Evolutionary conservation across 37 sponge, comb jelly and placozoan species (phyloP).

Genomic region (Petrosia ficiformis): DNA sequence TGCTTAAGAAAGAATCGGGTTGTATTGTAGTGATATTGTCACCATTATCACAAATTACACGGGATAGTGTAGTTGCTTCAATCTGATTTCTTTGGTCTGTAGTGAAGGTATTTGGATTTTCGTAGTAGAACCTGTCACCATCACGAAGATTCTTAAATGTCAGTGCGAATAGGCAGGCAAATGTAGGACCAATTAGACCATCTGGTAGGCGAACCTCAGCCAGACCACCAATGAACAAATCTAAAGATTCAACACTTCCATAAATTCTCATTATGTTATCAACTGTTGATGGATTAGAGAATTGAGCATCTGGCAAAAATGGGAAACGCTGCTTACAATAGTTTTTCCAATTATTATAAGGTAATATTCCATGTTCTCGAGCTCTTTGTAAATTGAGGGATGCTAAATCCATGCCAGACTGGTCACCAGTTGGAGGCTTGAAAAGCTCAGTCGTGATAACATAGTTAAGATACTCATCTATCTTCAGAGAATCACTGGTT

Average conservation of each 20-base stretch:
- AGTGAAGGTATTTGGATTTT: no score
- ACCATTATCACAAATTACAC: no score
- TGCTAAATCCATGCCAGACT: conserved; percentile 68
- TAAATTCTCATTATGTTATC: conserved; percentile 12
- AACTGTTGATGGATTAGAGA: neutral
- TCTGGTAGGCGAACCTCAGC: conserved; percentile 64
- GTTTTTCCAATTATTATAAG: conserved; percentile 62
- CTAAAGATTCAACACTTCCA: conserved; percentile 65
- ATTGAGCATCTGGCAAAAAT: neutral
- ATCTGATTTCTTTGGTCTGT: no score
- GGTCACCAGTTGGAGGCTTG: conserved; percentile 17
- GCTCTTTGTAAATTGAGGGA: conserved; percentile 87
- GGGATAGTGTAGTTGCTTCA: no score
- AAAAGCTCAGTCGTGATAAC: conserved; percentile 70
- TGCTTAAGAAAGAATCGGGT: no score
- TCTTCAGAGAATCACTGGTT: conserved; percentile 20
- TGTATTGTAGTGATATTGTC: no score
- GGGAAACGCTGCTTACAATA: conserved; percentile 27
- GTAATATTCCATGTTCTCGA: conserved; percentile 84
- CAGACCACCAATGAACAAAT: conserved; percentile 83
- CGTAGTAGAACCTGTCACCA: no score
- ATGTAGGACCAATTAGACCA: conserved; percentile 71
- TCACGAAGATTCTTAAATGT: no score
- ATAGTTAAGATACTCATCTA: conserved; percentile 59
- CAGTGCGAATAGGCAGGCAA: no score